Evolutionary conservation across 2,797 vertebrate species (phyloP), one percentile per base, ranked within the genome.

Genomic region (Gephyroberyx darwinii): DNA sequence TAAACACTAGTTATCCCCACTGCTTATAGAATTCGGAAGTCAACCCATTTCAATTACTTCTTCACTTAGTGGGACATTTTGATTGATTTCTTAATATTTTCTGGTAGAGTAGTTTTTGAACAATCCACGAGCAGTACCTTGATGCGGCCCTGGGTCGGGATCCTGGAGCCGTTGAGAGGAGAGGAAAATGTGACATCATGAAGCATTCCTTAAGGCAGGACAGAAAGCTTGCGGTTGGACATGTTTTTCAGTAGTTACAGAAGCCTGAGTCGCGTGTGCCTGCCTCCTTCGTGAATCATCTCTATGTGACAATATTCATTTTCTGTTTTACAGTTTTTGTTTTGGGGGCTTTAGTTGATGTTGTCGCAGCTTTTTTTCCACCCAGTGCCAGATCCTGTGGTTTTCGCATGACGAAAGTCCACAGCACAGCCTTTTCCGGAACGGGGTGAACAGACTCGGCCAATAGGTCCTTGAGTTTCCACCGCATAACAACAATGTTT

Each of bases 401-500:
- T 90, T 92, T 88, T 81, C 74, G 65, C 86, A 87, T 91, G 92
- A 92, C 86, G 77, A 88, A 88, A 90, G 86, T 89, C 84, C 74
- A 61, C 75, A 84, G 84, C 53, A 12, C 74, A 47, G 80, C 83
- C 80, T 89, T 91, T 90, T 93, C 90, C 86, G 81, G 85, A 90
- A 80, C 17, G 64, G 85, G 88, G 89, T 86, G 86, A 90, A 75
- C 69, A 54, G 35, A 31, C 77, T 81, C 71, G 75, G 91, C 93
- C 91, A 92, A 88, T 70, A 73, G 89, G 90, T 92, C 92, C 92
- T 92, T 85, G 88, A 86, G 91, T 94, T 95, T 94, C 94, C 95
- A 93, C 94, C 93, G 88, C 95, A 93, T 90, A 94, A 96, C 93
- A 94, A 94, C 95, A 95, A 93, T 88, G 89, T 96, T 96, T 95